Evolutionary conservation across 2,888 invertebrate genomes (phyloP), one percentile per base, ranked within the genome.

Genomic region (Apodemia mormo): DNA sequence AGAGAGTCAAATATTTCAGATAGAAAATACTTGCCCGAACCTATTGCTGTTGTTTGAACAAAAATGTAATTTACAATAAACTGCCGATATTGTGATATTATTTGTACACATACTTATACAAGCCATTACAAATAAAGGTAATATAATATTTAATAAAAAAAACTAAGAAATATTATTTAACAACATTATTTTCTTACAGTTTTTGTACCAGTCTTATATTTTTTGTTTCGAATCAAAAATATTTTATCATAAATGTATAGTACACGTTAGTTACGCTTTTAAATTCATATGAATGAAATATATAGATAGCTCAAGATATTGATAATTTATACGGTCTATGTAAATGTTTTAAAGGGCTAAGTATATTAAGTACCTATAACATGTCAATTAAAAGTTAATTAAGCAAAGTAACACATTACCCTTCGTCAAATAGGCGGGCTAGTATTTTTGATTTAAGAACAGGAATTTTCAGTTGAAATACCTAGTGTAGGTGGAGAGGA

Each of bases 1-100:
- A 33, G 61, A 61, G 6, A 61, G 33, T 58, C 45, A 61, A 30
- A 30, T 61, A 30, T 61, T 61, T 61, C 30, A 61, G 33, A 33
- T 61, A 61, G 73, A 78, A 78, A 76, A 78, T 79, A 78, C 78
- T 79, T 73, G 79, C 77, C 79, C 78, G 79, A 66, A 45, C 66
- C 65, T 69, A 66, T 56, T 54, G 69, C 69, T 66, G 10, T 54
- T 58, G 49, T 56, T 65, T 37, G 29, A 67, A 65, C 43, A 70
- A 22, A 54, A 45, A 8, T 65, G 54, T 64, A 70, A 56, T 68
- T 64, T 66, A 72, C 70, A 68, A 70, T 65, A 71, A 73, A 79
- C 77, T 78, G 79, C 79, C 79, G 73, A 75, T 73, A 76, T 74
- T 78, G 79, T 78, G 78, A 79, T 79, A 78, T 77, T 75, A 72